These are phyloP conservation scores for Nestor notabilis DNA, from an alignment of 2,113 vertebrate species.

Conservation along the genomic window DNA sequence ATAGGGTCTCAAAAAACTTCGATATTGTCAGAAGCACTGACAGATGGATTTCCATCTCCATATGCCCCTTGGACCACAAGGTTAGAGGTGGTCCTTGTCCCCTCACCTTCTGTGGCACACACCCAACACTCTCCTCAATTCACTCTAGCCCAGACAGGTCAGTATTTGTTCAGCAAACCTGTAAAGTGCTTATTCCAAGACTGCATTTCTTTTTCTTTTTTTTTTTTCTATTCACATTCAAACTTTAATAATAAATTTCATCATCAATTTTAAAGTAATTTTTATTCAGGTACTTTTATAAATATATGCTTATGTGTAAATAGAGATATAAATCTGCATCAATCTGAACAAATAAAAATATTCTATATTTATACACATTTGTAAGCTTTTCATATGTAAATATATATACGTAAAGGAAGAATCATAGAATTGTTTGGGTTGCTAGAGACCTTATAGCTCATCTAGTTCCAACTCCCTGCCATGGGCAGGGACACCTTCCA, in stretches of 20 bases:
- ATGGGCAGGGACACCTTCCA: not conserved
- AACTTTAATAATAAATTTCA: not conserved
- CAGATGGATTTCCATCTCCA: fast-evolving
- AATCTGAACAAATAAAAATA: not conserved
- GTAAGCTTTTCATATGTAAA: not conserved
- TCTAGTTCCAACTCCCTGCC: not conserved
- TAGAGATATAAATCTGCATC: not conserved
- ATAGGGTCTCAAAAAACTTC: not conserved
- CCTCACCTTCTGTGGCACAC: not conserved
- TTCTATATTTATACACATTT: not conserved
- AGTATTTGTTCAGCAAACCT: not conserved
- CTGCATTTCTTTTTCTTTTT: not conserved
- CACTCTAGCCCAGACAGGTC: not conserved
- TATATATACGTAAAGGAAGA: not conserved
- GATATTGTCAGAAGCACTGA: not conserved
- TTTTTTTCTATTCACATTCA: not conserved
- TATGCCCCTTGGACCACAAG: not conserved
- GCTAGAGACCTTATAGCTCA: not conserved
- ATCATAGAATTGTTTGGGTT: not conserved
- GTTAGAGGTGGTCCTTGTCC: not conserved
- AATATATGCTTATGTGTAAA: not conserved
- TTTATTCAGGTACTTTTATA: not conserved
- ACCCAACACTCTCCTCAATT: not conserved
- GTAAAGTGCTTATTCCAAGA: not conserved
- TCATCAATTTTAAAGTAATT: fast-evolving